Conservation (phyloP, 2,888 invertebrate species). For the Pherbina coryleti region DNA sequence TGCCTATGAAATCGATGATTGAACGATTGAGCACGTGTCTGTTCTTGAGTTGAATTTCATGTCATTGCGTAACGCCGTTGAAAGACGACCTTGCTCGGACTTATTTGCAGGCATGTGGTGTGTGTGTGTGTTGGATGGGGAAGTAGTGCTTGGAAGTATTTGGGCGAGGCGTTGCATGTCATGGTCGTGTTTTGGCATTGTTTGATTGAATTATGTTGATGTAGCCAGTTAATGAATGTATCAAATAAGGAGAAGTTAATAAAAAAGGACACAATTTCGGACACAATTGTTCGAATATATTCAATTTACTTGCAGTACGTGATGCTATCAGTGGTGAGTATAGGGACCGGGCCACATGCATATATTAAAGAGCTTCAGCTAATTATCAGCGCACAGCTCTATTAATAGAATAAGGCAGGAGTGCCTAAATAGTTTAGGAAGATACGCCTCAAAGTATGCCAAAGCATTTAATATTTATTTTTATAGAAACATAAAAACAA, state of each 20-base stretch:
- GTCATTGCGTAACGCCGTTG: background rate
- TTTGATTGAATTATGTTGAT: constrained; percentile 16
- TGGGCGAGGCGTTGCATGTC: background rate
- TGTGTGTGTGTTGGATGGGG: background rate
- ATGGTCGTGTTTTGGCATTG: constrained; percentile 6
- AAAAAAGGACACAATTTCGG: background rate
- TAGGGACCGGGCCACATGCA: too few species aligned
- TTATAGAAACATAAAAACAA: too few species aligned
- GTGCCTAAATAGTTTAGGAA: too few species aligned
- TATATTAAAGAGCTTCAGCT: too few species aligned
- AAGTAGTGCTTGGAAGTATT: background rate
- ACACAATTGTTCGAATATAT: background rate
- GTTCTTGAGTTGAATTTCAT: constrained; percentile 40
- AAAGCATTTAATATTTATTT: too few species aligned
- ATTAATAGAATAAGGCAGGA: too few species aligned
- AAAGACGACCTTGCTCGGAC: background rate
- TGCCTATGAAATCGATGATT: constrained; percentile 38
- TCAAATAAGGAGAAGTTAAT: background rate
- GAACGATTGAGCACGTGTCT: constrained; percentile 41
- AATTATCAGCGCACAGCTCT: too few species aligned
- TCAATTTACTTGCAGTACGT: too few species aligned
- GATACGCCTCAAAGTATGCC: too few species aligned
- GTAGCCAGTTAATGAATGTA: constrained; percentile 9
- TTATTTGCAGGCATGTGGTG: background rate
- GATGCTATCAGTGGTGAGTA: too few species aligned